Percentiles rank a stretch among this genome's conserved stretches.
Conservation (phyloP, 2,113 vertebrate genomes). For the Stomatorhinus ivindoensis region DNA sequence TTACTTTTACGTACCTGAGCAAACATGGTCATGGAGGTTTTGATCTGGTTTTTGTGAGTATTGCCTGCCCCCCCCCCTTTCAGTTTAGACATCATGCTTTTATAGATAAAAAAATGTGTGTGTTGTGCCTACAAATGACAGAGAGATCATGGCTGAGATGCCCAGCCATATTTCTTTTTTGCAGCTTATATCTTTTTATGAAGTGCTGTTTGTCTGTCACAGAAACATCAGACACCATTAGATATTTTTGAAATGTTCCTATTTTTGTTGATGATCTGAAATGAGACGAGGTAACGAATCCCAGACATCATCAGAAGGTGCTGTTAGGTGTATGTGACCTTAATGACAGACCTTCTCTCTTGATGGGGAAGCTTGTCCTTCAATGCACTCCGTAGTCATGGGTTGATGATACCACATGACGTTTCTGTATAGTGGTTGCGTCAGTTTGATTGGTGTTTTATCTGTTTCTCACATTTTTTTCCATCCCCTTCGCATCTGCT, state of each 20-base stretch:
- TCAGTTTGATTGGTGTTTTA: slow-evolving; percentile 8
- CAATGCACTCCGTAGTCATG: not conserved
- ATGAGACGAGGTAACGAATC: not conserved
- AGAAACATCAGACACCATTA: not conserved
- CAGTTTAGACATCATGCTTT: not conserved
- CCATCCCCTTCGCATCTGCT: slow-evolving; percentile 9
- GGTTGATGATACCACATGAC: not conserved
- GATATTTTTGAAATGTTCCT: not conserved
- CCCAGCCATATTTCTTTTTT: not conserved
- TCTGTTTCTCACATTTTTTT: slow-evolving; percentile 13
- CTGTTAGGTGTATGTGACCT: not conserved
- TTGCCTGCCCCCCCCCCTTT: not conserved
- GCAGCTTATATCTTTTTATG: not conserved
- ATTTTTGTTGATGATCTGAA: slow-evolving; percentile 1
- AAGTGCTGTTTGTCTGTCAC: not conserved
- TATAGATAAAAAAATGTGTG: not conserved
- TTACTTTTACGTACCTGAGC: not conserved
- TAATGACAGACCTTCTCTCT: not conserved
- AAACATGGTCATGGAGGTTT: not conserved
- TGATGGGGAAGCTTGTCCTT: not conserved
- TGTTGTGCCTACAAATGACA: not conserved
- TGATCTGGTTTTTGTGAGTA: not conserved
- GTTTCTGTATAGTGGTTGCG: not conserved
- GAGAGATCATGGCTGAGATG: not conserved
- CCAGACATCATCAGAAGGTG: not conserved